Conservation (phyloP, 2,888 invertebrate genomes). For the Cheilosia vernalis region DNA sequence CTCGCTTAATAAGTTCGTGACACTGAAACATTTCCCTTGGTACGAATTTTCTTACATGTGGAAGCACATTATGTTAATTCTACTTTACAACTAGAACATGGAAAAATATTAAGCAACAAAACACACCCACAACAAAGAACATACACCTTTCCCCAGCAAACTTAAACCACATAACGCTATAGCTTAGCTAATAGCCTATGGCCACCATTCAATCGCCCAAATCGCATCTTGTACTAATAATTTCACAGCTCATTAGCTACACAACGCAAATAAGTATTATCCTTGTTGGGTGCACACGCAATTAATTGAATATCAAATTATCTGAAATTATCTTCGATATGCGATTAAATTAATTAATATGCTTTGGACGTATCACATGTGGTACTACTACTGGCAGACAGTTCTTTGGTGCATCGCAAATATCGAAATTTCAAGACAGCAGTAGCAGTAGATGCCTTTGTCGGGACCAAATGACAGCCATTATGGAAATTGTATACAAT, state of each 20-base stretch:
- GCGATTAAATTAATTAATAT: slow-evolving; percentile 72
- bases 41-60: too few species aligned
- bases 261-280: slow-evolving; percentile 69
- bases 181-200: too few species aligned
- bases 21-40: too few species aligned
- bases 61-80: too few species aligned
- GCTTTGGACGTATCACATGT: slow-evolving; percentile 41
- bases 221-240: slow-evolving; percentile 67
- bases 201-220: slow-evolving; percentile 15
- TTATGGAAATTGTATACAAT: slow-evolving; percentile 61
- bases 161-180: too few species aligned
- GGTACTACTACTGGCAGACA: background rate
- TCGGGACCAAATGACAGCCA: slow-evolving; percentile 44
- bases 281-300: slow-evolving; percentile 69
- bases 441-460: slow-evolving; percentile 14
- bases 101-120: too few species aligned
- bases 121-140: too few species aligned
- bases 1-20: too few species aligned
- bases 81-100: too few species aligned
- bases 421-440: slow-evolving; percentile 30
- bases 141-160: too few species aligned
- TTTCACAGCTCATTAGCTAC: slow-evolving; percentile 71
- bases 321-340: slow-evolving; percentile 58
- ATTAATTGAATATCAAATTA: slow-evolving; percentile 74
- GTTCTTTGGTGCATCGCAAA: slow-evolving; percentile 6